These are phyloP conservation scores for Drosophila equinoxialis DNA, from an alignment of 1,140 invertebrate species.

Conservation along the genomic window DNA sequence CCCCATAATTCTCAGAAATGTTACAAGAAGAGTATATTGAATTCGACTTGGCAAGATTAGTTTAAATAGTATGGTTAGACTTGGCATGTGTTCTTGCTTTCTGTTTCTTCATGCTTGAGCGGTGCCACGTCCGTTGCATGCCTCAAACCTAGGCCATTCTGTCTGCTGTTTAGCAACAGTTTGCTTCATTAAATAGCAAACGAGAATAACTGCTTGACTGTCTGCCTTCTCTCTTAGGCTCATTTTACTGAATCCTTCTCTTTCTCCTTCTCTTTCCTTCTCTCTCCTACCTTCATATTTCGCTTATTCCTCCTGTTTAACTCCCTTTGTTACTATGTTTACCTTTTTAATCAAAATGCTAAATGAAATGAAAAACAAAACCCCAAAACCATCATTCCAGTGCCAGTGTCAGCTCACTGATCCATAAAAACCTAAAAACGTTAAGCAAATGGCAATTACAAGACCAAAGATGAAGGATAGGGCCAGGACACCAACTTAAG, in stretches of 20 bases:
- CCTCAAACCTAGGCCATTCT: background rate
- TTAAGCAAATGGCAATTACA: constrained; percentile 49
- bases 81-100: constrained; percentile 27
- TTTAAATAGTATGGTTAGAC: background rate
- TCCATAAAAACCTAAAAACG: constrained; percentile 48
- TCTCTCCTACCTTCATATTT: too few species aligned
- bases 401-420: constrained; percentile 40
- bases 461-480: constrained; percentile 8
- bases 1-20: too few species aligned
- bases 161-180: constrained; percentile 45
- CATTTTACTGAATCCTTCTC: background rate
- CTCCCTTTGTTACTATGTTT: constrained; percentile 25
- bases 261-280: background rate
- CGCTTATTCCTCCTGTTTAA: constrained; percentile 4
- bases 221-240: background rate
- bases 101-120: constrained; percentile 49
- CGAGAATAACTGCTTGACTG: constrained; percentile 21
- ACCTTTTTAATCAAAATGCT: constrained; percentile 66
- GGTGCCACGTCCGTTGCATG: constrained; percentile 30
- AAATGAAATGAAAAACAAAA: constrained; percentile 54
- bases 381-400: constrained; percentile 28
- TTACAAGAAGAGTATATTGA: background rate
- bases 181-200: constrained; percentile 60
- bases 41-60: background rate
- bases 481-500: background rate